Base-by-base conservation (phyloP, 2,797 vertebrate species). In the Coluber constrictor region DNA sequence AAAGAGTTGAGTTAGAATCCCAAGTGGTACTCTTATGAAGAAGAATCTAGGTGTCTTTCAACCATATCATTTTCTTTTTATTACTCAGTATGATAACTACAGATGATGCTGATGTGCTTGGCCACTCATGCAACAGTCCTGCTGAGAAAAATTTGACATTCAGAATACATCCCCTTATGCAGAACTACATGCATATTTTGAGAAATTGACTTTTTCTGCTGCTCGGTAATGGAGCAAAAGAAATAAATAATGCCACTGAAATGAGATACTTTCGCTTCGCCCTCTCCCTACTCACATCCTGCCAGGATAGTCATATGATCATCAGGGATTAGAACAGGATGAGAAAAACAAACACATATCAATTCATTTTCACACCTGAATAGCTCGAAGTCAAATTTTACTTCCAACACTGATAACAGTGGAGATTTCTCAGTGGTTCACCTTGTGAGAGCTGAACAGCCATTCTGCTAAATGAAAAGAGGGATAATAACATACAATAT, bases 361-460 rank as follows among this genome's bases (percentile, higher is more conserved):
- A 86, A 91, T 89, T 56, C 32, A 51, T 89, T 89, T 91, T 89
- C 93, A 91, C 90, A 91, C 90, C 87, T 88, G 93, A 93, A 43
- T 91, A 86, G 70, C 23, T 89, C 2, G 56, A 88, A 60, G 29
- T 60, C 47, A 61, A 89, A 90, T 91, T 89, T 74, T 37, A 43
- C 86, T 86, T 89, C 88, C 90, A 88, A 89, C 6, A 63, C 56
- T 37, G 90, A 91, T 54, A 54, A 54, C 51, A 54, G 51, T 10
- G 51, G 51, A 54, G 51, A 54, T 56, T 93, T 91, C 20, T 37
- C 32, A n/a, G 47, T 57, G 27, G 87, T n/a, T n/a, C 63, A 83
- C 20, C n/a, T 88, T 60, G 55, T 88, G 83, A 61, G 61, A 91
- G 25, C 27, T 20, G 60, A 83, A 61, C 8, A 89, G 56, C 57